Base-by-base conservation (phyloP, 2,888 invertebrate species). In the Nomada hirtipes region DNA sequence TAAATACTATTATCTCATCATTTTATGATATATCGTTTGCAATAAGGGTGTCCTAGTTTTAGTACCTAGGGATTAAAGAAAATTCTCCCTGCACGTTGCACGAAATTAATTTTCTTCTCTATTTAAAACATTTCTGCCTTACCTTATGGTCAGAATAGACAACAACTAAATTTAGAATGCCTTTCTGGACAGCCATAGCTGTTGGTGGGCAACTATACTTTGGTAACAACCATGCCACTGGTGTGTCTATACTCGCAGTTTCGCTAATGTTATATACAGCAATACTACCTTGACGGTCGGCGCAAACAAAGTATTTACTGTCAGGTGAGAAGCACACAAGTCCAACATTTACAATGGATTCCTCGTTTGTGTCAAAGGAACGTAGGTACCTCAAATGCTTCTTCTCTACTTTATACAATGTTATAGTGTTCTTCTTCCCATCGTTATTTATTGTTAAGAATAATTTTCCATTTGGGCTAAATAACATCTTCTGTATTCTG, bases 61-160 rank as follows among this genome's bases (percentile, higher is more conserved):
- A 72, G 65, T 75, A 68, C 60, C 52, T 47, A 4, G 11, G n/a
- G 15, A 65, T 64, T 60, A 50, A 47, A 18, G 18, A 50, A 75
- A 36, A 61, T 18, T 26, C 20, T 50, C 23, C 13, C 15, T 73
- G 55, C 9, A 44, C 18, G 4, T 2, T 23, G 10, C 15, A 23
- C 7, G 23, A 52, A 42, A 42, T 20, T 13, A 47, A 69, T 15
- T 20, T n/a, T 36, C 36, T 7, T 9, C 7, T 36, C 15, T 47
- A 73, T 64, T 70, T 53, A 15, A 20, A 1, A 29, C 13, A 50
- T 47, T 64, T 65, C 53, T 59, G n/a, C n/a, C 68, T 85, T 93
- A 97, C 97, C 95, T 96, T 97, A 89, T 97, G 97, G 94, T 98
- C 97, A 0, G 97, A 95, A 94, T 98, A 98, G 2, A 96, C 96